A percentile compares a stretch with the other conserved stretches of the same genome.
Conservation (phyloP, 2,113 vertebrate species). For the Phrynosoma blainvillii region DNA sequence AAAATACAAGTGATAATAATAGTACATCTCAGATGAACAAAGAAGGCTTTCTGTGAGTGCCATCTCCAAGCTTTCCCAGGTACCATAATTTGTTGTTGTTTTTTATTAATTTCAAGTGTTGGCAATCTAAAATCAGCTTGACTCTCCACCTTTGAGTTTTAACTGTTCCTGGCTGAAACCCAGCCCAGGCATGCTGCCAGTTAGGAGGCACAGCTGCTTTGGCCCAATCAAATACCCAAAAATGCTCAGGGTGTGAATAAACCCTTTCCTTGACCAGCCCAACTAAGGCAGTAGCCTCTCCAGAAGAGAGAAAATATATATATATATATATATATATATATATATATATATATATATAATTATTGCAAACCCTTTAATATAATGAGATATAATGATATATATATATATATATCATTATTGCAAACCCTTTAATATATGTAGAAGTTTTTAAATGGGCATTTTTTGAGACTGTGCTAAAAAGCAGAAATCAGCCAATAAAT, state of each 20-base stretch:
- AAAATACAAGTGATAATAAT: not conserved
- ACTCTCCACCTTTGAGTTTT: conserved; percentile 12
- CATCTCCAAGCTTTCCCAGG: not conserved
- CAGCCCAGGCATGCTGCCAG: not conserved
- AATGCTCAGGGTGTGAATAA: not conserved
- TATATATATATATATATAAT: not conserved
- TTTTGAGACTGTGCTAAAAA: not conserved
- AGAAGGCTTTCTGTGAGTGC: not conserved
- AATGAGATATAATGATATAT: too few species aligned
- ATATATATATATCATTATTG: not conserved
- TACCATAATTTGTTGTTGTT: not conserved
- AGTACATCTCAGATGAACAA: not conserved
- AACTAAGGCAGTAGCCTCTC: not conserved
- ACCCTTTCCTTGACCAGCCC: not conserved
- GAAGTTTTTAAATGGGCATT: not conserved
- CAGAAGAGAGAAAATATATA: not conserved
- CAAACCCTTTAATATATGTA: not conserved
- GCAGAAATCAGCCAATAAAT: not conserved
- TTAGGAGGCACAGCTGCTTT: not conserved
- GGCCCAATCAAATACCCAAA: not conserved
- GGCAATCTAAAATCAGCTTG: not conserved
- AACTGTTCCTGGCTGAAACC: not conserved
- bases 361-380: not conserved
- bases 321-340: too few species aligned
- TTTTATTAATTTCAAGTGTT: not conserved